Percentiles rank a stretch among this genome's conserved stretches.
These are phyloP conservation scores for Tetrao urogallus DNA, from an alignment of 2,113 vertebrate species.

Conservation along the genomic window DNA sequence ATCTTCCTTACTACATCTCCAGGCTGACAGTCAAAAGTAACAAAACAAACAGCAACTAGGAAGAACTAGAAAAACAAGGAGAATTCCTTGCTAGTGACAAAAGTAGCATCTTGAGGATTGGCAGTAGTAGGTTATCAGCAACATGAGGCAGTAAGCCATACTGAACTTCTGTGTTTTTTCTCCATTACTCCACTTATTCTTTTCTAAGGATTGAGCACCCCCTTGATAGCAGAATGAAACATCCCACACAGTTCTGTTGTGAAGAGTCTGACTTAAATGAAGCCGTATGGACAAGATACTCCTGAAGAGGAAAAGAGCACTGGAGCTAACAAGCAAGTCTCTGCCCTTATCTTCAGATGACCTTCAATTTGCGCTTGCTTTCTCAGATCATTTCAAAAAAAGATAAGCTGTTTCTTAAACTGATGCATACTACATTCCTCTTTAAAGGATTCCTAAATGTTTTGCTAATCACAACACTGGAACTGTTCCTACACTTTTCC, in stretches of 20 bases:
- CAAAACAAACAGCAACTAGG: neutral
- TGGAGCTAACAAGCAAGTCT: neutral
- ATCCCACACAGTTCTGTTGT: neutral
- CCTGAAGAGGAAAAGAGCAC: neutral
- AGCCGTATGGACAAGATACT: neutral
- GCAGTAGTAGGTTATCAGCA: neutral
- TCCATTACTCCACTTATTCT: neutral
- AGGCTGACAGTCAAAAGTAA: neutral
- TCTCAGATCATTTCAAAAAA: neutral
- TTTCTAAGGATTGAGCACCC: neutral
- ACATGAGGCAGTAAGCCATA: neutral
- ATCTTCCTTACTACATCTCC: neutral
- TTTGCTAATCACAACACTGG: neutral
- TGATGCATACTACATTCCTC: neutral
- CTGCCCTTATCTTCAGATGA: neutral
- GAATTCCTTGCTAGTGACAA: neutral
- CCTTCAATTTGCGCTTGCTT: neutral
- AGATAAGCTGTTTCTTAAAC: neutral
- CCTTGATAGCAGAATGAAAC: neutral
- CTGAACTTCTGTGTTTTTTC: neutral
- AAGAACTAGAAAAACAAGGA: too few species aligned
- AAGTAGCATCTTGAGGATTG: neutral
- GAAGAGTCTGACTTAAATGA: neutral
- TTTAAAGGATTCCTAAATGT: neutral
- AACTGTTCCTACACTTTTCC: neutral